A percentile compares a stretch with the other conserved stretches of the same genome.
phyloP scores from a whole-genome alignment of 2,797 vertebrate genomes.

The Amazonetta brasiliensis region DNA sequence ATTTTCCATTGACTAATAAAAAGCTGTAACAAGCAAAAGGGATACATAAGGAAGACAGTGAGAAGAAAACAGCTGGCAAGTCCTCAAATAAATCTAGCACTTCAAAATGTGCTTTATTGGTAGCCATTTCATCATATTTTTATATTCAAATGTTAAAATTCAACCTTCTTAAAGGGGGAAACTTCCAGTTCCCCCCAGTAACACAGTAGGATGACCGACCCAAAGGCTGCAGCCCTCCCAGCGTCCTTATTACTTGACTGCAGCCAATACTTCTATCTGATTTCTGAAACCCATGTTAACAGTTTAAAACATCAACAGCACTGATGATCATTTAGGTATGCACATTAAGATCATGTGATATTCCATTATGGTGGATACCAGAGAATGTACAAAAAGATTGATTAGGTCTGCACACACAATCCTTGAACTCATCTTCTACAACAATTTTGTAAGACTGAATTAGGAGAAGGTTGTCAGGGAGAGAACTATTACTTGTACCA shows the following conservation, averaged over 20 bases:
- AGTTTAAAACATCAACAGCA: background rate
- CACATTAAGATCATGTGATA: background rate
- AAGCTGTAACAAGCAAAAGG: background rate
- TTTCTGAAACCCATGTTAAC: background rate
- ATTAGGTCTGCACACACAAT: background rate
- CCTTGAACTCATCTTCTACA: rapidly evolving
- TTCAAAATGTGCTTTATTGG: background rate
- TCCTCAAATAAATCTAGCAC: background rate
- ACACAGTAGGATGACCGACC: background rate
- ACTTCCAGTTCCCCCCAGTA: background rate
- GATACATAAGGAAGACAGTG: background rate
- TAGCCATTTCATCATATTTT: background rate
- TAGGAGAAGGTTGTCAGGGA: background rate
- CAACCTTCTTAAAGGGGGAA: background rate
- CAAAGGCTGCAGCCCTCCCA: background rate
- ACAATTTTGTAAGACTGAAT: background rate
- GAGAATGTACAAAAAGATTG: background rate
- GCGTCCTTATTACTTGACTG: background rate
- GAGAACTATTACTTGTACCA: background rate
- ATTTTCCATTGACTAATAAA: background rate
- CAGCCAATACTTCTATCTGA: background rate
- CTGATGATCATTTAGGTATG: background rate
- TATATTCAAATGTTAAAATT: background rate
- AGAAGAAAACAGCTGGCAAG: background rate
- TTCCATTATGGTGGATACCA: background rate